phyloP scores from a whole-genome alignment of 2,888 invertebrate genomes.

The Timema cristinae region DNA sequence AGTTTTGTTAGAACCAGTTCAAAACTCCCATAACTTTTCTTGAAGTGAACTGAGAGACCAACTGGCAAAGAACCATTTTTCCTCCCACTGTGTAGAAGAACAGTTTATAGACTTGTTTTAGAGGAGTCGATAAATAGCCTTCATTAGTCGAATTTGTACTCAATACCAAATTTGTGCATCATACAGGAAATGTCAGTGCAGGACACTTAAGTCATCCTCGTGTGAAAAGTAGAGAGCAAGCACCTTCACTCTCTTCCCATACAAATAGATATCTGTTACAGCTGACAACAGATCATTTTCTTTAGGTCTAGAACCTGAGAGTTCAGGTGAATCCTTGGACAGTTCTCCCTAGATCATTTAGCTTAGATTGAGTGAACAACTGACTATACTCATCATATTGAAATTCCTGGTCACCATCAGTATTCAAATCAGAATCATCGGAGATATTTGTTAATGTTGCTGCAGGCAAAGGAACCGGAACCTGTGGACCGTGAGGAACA shows the following conservation, averaged over 20 bases:
- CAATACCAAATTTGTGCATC: neutral
- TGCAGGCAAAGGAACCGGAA: conserved; percentile 24
- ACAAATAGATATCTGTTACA: neutral
- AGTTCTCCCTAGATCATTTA: conserved; percentile 1
- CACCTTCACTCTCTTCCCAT: neutral
- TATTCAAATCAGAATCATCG: neutral
- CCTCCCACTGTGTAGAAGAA: conserved; percentile 15
- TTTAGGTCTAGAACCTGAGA: conserved; percentile 3
- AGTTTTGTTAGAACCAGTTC: neutral
- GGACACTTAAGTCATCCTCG: neutral
- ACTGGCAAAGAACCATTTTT: neutral
- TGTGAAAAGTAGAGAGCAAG: neutral
- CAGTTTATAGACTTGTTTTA: conserved; percentile 17
- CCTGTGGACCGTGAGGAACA: conserved; percentile 26
- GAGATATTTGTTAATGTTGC: neutral
- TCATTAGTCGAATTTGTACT: neutral
- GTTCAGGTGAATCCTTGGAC: neutral
- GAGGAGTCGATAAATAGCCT: conserved; percentile 8
- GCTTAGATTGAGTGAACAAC: conserved; percentile 2
- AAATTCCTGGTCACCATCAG: conserved; percentile 13
- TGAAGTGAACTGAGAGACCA: conserved; percentile 10
- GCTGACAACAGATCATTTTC: neutral
- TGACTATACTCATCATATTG: neutral
- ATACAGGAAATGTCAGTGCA: neutral
- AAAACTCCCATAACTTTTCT: conserved; percentile 12